Evolutionary conservation across 2,888 invertebrate species (phyloP), one percentile per base, ranked within the genome.

Genomic region (Melanotus villosus): DNA sequence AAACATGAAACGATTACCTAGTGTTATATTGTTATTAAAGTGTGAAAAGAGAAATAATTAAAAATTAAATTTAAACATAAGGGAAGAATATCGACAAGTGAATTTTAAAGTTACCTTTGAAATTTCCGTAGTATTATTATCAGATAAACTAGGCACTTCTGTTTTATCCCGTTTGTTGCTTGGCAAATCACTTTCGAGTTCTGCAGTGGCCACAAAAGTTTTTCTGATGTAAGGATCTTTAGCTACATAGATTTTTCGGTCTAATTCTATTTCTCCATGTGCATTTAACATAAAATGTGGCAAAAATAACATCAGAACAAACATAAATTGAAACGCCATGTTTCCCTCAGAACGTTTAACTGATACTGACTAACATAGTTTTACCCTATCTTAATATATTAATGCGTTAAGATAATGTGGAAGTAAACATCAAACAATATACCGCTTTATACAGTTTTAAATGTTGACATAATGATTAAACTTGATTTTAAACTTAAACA

Each of bases 231-330:
- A 64, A 3, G 70, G 60, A 41, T 16, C 18, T 30, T 16, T 19
- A 10, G 66, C 70, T 4, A 76, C 77, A 50, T 75, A 73, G 2
- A 77, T 78, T 69, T 74, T 75, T 71, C 72, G 62, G 34, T 72
- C 71, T 65, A 73, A 67, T 32, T 75, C 73, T 56, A 70, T 64
- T 30, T 76, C 72, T 18, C 73, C 76, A 57, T 68, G 71, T 12
- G 72, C 70, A 60, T 72, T 72, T 65, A 73, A 71, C 38, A 73
- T 57, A 54, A 77, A 75, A 74, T 70, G 76, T 6, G 71, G 65
- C 36, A 67, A 70, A 67, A 77, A 70, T 52, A 77, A 65, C 47
- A 78, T 58, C 23, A 77, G 68, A 67, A 78, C 45, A 58, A 70
- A 56, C 36, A 23, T 26, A 1, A 45, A 32, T 41, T 68, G 41